phyloP scores from a whole-genome alignment of 1,140 invertebrate species.

The Mycetomoellerius zeteki region DNA sequence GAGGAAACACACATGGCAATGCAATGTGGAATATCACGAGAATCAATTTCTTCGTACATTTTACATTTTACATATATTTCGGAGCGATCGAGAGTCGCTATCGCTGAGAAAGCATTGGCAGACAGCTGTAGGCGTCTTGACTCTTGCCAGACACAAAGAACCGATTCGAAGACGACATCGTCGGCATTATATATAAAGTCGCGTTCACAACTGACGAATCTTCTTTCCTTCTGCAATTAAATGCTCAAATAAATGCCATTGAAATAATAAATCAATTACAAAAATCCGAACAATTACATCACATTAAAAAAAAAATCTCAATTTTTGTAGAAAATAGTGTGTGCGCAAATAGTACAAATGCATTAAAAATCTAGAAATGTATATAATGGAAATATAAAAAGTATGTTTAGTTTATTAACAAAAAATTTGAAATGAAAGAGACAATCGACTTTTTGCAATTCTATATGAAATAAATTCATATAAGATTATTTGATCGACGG shows the following conservation, averaged over 20 bases:
- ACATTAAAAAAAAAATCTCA: not conserved
- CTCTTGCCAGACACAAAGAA: conserved; percentile 75
- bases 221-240: not conserved
- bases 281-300: not conserved
- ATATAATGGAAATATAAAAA: not conserved
- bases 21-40: not conserved
- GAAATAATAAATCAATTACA: not conserved
- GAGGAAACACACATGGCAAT: not conserved
- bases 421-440: not conserved
- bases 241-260: not conserved
- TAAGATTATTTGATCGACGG: not conserved
- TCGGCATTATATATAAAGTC: conserved; percentile 35
- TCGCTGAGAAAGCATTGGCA: conserved; percentile 48
- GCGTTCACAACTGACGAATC: conserved; percentile 16
- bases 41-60: conserved; percentile 64
- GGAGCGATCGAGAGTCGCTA: conserved; percentile 45
- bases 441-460: not conserved
- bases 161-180: conserved; percentile 71
- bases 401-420: not conserved
- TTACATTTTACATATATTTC: conserved; percentile 16
- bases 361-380: not conserved
- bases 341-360: conserved; percentile 19
- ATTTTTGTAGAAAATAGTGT: not conserved
- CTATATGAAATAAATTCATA: not conserved
- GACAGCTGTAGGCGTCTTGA: conserved; percentile 73